Base-by-base conservation (phyloP, 2,113 vertebrate species). In the Pseudolaguvia tuberculata region DNA sequence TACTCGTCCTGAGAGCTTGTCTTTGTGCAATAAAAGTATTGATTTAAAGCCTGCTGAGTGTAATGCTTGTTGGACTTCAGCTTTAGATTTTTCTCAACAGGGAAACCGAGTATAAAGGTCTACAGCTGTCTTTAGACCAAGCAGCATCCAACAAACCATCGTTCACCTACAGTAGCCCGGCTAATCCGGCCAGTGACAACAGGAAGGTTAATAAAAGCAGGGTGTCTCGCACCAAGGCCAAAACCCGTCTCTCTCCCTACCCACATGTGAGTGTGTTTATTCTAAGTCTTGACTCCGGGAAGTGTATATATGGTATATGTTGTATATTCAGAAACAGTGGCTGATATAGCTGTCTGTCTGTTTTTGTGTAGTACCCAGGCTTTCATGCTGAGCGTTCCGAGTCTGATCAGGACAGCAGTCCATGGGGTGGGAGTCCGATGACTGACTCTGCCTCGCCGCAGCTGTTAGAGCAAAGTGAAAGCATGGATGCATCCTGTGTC, bases 111-210 rank as follows among this genome's bases (percentile, higher is more conserved):
- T 98, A 98, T 76, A 98, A 98, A 90, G 96, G 95, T 67, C 90
- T 98, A 2, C 97, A 98, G 84, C 93, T 99, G 51, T 98, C 97
- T 20, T 82, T 98, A 86, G 96, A 98, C 89, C 97, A 99, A 87
- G 91, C 94, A 82, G 89, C 92, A 20, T 91, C 92, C 81, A 92
- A 91, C 82, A 98, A 96, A 87, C 89, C 92, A 29, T 83, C 92
- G 1, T 95, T 95, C 78, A 87, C 92, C 77, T 96, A 92, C n/a
- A 81, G 87, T 87, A 96, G 90, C 84, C 90, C 91, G 61, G 90
- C 91, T 76, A 88, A 89, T 39, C 84, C 91, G 67, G 85, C 91
- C 84, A 85, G 86, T 5, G 96, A 98, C 71, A 92, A 31, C 83
- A 92, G 94, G 78, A 93, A 95, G 77, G 89, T 89, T 59, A 87